These are phyloP conservation scores for Octopus sinensis DNA, from an alignment of 1,140 invertebrate genomes.

Conservation along the genomic window DNA sequence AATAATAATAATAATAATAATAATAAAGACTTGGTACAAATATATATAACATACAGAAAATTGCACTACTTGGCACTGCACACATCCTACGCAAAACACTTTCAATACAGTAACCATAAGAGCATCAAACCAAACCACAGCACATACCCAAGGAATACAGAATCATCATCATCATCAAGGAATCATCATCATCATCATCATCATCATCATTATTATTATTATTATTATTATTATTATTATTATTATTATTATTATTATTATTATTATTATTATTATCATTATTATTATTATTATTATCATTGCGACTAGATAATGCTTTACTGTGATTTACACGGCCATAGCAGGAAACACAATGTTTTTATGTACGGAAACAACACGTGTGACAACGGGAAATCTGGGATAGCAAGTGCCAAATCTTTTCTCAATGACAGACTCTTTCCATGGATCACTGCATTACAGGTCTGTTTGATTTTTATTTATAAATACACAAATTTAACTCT, in stretches of 20 bases:
- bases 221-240: constrained; percentile 6
- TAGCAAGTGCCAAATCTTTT: constrained; percentile 42
- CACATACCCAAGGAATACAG: too few relatives aligned
- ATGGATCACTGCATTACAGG: constrained; percentile 53
- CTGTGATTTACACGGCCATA: constrained; percentile 57
- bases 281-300: constrained; percentile 13
- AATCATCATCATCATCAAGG: constrained; percentile 1
- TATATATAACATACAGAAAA: too few relatives aligned
- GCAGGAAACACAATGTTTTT: constrained; percentile 55
- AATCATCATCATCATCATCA: background rate
- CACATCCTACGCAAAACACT: too few relatives aligned
- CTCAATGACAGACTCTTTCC: constrained; percentile 52
- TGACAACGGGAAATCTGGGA: constrained; percentile 25
- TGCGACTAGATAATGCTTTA: constrained; percentile 55
- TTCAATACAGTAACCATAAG: too few relatives aligned
- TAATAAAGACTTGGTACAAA: too few relatives aligned
- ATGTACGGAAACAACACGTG: constrained; percentile 56
- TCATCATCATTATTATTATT: background rate
- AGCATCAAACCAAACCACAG: too few relatives aligned
- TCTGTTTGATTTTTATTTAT: constrained; percentile 16
- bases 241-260: constrained; percentile 11
- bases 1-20: too few relatives aligned
- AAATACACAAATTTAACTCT: too few relatives aligned
- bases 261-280: constrained; percentile 11
- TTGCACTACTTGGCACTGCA: too few relatives aligned